Evolutionary conservation across 2,797 vertebrate genomes (phyloP).

Genomic region (Channallabes apus): DNA sequence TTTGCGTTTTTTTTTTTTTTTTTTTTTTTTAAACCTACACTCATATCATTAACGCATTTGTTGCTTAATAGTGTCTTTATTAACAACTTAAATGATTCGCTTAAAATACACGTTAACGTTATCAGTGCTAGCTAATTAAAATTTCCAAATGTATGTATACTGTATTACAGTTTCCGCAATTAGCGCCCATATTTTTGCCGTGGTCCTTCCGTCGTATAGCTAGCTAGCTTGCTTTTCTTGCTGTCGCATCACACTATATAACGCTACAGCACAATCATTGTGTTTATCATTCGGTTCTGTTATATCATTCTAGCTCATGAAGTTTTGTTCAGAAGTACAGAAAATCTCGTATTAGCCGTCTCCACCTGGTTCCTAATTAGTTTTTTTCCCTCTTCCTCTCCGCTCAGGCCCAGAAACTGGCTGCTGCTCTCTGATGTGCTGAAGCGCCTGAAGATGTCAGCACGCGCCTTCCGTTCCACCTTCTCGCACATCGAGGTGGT

Average conservation of each 20-base stretch:
- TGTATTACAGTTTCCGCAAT: background rate
- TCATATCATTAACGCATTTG: no score
- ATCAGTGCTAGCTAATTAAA: background rate
- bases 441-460: conserved; percentile 86
- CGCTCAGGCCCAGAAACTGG: conserved; percentile 87
- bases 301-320: background rate
- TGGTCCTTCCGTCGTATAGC: background rate
- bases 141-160: background rate
- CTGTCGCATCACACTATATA: background rate
- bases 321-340: background rate
- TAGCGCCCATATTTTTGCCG: background rate
- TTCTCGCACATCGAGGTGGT: conserved; percentile 87
- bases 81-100: no score
- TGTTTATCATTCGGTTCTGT: background rate
- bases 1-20: no score
- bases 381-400: background rate
- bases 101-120: background rate
- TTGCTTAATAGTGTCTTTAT: no score
- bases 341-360: background rate
- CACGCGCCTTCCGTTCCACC: conserved; percentile 84
- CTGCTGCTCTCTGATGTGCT: conserved; percentile 86
- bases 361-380: background rate
- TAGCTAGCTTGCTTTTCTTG: background rate
- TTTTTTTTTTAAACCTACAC: no score
- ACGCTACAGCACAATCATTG: background rate